These are phyloP conservation scores for Tichodroma muraria DNA, from an alignment of 2,113 vertebrate genomes.

Conservation along the genomic window DNA sequence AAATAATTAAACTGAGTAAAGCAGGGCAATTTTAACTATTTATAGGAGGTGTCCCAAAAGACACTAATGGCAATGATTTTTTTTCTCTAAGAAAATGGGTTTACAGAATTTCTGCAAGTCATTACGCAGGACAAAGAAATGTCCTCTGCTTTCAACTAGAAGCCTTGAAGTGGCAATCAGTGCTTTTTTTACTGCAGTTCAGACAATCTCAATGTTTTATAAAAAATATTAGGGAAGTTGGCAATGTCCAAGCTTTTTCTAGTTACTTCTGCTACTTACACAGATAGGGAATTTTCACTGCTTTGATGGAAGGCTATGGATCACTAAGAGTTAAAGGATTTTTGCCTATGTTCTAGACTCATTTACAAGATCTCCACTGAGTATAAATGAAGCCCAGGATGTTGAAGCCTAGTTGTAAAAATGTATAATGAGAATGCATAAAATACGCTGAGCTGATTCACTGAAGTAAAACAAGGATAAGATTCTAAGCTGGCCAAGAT, in stretches of 20 bases:
- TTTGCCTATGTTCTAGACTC: background rate
- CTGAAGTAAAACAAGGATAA: background rate
- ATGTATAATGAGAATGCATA: background rate
- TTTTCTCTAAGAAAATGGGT: background rate
- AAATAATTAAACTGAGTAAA: slow-evolving; percentile 31
- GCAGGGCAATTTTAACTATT: slow-evolving; percentile 26
- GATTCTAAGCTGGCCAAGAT: background rate
- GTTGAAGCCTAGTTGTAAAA: background rate
- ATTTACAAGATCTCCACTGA: background rate
- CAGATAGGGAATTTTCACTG: background rate
- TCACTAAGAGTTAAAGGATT: background rate
- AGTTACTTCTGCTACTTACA: background rate
- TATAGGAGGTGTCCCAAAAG: background rate
- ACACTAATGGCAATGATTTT: background rate
- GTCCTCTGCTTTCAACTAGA: background rate
- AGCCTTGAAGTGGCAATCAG: background rate
- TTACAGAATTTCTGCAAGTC: background rate
- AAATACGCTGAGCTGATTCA: background rate
- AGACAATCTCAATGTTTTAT: background rate
- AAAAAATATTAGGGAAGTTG: background rate
- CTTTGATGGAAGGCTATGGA: background rate
- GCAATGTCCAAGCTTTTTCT: background rate
- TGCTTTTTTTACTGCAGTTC: background rate
- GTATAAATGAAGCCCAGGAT: background rate
- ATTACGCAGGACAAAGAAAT: background rate